Evolutionary conservation across 2,113 vertebrate species (phyloP).

Genomic region (Mesoclemmys tuberculata): DNA sequence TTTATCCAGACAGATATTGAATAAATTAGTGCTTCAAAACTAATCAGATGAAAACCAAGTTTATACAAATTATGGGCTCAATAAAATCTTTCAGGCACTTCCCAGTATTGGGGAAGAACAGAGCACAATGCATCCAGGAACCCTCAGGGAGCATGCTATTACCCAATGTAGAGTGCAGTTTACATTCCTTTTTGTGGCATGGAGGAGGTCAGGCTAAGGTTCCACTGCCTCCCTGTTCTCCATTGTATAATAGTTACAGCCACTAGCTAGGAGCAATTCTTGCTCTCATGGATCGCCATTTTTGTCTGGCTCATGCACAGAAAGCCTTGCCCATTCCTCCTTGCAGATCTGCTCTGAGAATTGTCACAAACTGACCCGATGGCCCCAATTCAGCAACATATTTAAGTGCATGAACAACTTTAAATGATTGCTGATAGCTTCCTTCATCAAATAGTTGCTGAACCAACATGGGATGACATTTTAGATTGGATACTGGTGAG

Average conservation of each 20-base stretch:
- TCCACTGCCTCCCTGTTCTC: background rate
- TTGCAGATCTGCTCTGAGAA: background rate
- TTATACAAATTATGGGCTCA: background rate
- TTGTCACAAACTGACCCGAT: background rate
- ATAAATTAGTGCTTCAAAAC: background rate
- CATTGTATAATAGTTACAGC: background rate
- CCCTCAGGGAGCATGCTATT: background rate
- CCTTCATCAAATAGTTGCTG: no score
- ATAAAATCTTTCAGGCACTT: background rate
- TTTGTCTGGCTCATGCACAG: background rate
- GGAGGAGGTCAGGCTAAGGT: background rate
- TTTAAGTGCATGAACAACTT: background rate
- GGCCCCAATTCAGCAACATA: background rate
- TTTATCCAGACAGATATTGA: background rate
- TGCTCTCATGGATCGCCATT: background rate
- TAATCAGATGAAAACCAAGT: background rate
- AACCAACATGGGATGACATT: no score
- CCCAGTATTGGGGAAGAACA: background rate
- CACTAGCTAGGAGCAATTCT: background rate
- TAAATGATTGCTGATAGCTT: background rate
- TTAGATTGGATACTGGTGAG: no score
- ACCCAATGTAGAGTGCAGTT: background rate
- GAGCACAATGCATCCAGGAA: background rate
- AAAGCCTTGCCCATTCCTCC: background rate
- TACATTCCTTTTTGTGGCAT: background rate